Conservation (phyloP, 2,888 invertebrate genomes). For the Limnephilus lunatus region DNA sequence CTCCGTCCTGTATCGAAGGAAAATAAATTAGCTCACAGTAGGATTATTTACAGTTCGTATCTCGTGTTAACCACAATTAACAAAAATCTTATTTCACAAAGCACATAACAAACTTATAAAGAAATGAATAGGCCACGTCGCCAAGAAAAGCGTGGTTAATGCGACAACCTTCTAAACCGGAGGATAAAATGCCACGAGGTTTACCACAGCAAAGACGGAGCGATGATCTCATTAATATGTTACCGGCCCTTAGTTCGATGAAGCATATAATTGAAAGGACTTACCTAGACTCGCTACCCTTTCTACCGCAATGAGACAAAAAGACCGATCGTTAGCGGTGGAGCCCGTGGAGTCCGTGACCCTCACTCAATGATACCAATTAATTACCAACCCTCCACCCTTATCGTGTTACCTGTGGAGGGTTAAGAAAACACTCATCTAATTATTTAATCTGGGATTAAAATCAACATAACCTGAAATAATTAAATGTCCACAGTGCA, state of each 20-base stretch:
- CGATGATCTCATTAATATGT: slow-evolving; percentile 2
- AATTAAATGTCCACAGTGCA: not conserved
- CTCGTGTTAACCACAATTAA: too few species aligned
- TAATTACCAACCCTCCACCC: slow-evolving; percentile 39
- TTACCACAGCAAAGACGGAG: not conserved
- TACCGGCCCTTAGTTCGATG: slow-evolving; percentile 19
- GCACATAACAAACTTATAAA: not conserved
- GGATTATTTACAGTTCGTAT: not conserved
- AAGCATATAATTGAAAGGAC: slow-evolving; percentile 21
- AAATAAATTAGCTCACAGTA: not conserved
- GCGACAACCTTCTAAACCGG: not conserved
- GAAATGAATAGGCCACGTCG: not conserved
- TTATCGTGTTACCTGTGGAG: slow-evolving; percentile 12
- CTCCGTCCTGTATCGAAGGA: too few species aligned
- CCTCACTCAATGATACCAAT: slow-evolving; percentile 3
- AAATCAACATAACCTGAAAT: not conserved
- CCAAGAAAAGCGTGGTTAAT: not conserved
- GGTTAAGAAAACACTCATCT: slow-evolving; percentile 27
- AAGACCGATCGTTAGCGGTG: slow-evolving; percentile 21
- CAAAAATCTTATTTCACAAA: too few species aligned
- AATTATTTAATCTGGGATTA: slow-evolving; percentile 2
- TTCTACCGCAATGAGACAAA: not conserved
- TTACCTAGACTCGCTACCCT: not conserved
- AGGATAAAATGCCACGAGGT: not conserved
- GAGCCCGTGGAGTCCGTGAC: not conserved